Base-by-base conservation (phyloP, 2,888 invertebrate species). In the Leuctra nigra region DNA sequence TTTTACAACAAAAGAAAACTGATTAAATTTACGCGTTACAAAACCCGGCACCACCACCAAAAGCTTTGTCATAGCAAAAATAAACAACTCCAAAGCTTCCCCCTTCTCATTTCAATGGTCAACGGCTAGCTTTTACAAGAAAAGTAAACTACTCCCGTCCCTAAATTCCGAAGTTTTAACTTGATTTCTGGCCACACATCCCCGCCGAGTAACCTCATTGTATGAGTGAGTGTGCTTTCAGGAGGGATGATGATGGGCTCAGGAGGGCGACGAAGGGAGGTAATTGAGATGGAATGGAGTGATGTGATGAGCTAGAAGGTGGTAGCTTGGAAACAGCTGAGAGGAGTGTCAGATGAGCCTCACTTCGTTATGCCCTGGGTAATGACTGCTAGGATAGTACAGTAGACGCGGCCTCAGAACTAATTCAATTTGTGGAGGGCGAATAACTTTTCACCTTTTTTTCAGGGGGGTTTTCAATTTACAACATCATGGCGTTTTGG, bases 211-310 rank as follows among this genome's bases (percentile, higher is more conserved):
- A n/a, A n/a, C n/a, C n/a, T n/a, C n/a, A n/a, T n/a, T n/a, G n/a
- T n/a, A n/a, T n/a, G n/a, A n/a, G n/a, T n/a, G n/a, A n/a, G 39
- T 39, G 39, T 20, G 16, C 39, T 39, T 39, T 39, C 7, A 39
- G 39, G 20, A n/a, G 39, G 16, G 4, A 4, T 16, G 39, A 13
- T 39, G 18, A 16, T 18, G 39, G 6, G 16, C 39, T 39, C 16
- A 39, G 20, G 39, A 39, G 39, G 20, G 16, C 9, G 39, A 20
- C 16, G 16, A 20, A 39, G 39, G 16, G 9, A 23, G 25, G n/a
- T 47, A 47, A 47, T 47, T 47, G 47, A 16, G 47, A 47, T 47
- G 24, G 24, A 47, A 47, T 47, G 25, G 29, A 47, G 39, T 39
- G 39, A 16, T 47, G 25, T 47, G 25, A n/a, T 11, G 23, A 47